phyloP scores from a whole-genome alignment of 2,888 invertebrate genomes.

The Boloria selene region DNA sequence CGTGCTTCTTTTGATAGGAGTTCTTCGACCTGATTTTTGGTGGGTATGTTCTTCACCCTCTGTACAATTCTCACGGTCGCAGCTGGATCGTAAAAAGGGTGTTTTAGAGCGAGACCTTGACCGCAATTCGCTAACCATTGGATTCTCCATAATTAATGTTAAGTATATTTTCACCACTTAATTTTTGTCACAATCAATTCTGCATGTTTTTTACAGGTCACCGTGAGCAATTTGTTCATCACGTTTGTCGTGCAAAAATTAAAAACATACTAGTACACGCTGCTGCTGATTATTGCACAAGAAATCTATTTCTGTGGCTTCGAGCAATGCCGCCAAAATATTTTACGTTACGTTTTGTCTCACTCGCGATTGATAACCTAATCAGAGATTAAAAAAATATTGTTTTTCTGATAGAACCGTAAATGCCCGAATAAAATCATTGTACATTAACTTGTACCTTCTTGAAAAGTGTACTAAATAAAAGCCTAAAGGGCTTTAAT shows the following conservation, averaged over 20 bases:
- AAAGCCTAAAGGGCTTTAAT: slow-evolving; percentile 54
- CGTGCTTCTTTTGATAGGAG: slow-evolving; percentile 73
- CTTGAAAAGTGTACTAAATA: slow-evolving; percentile 1
- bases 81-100: slow-evolving; percentile 83
- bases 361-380: slow-evolving; percentile 39
- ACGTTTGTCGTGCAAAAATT: slow-evolving; percentile 48
- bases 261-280: slow-evolving; percentile 50
- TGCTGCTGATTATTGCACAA: slow-evolving; percentile 67
- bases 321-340: slow-evolving; percentile 77
- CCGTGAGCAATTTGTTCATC: slow-evolving; percentile 19
- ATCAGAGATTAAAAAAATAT: slow-evolving; percentile 27
- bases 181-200: slow-evolving; percentile 29
- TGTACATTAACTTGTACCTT: slow-evolving; percentile 41
- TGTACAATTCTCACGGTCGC: slow-evolving; percentile 82
- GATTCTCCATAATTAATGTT: slow-evolving; percentile 72
- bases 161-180: slow-evolving; percentile 16
- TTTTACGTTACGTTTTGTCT: slow-evolving; percentile 59
- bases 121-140: slow-evolving; percentile 80
- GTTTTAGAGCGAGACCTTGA: slow-evolving; percentile 88
- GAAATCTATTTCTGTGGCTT: slow-evolving; percentile 78
- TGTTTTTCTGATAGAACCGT: slow-evolving; percentile 13
- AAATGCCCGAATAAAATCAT: slow-evolving; percentile 39
- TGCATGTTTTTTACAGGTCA: slow-evolving; percentile 48
- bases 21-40: slow-evolving; percentile 75
- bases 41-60: slow-evolving; percentile 79